These are phyloP conservation scores for Cordilura impudica DNA, from an alignment of 2,888 invertebrate species.

Conservation along the genomic window DNA sequence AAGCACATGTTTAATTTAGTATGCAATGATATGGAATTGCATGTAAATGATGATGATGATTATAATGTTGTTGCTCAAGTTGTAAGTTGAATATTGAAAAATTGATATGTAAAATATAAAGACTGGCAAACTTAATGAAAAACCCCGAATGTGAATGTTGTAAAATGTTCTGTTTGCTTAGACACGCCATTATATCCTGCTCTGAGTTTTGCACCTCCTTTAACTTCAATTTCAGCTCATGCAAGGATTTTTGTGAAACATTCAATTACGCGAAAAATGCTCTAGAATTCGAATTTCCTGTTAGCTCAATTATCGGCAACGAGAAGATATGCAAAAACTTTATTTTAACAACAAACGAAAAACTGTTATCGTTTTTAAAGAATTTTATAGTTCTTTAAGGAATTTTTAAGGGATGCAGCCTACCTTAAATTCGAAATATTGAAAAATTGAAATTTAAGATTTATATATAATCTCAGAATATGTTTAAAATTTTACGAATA, in stretches of 20 bases:
- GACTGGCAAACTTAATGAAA: conserved; percentile 6
- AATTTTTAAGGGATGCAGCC: too few relatives aligned
- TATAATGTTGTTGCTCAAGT: conserved; percentile 40
- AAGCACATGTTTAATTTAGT: conserved; percentile 4
- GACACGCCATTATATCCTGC: conserved; percentile 52
- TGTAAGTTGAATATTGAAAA: conserved; percentile 29
- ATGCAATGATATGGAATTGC: conserved; percentile 32
- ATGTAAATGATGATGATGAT: conserved; percentile 1
- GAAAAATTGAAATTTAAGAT: too few relatives aligned
- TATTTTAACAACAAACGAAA: background rate
- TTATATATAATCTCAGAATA: too few relatives aligned
- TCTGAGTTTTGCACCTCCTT: background rate
- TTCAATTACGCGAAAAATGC: conserved; percentile 16
- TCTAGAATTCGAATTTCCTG: conserved; percentile 39
- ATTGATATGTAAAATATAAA: conserved; percentile 29
- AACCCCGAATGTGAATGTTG: conserved; percentile 8
- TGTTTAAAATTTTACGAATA: too few relatives aligned
- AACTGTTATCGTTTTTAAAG: background rate
- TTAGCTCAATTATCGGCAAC: conserved; percentile 37
- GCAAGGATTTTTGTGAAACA: background rate
- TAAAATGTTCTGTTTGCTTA: conserved; percentile 32
- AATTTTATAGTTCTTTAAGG: background rate
- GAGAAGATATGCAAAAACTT: conserved; percentile 35
- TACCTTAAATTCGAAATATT: too few relatives aligned
- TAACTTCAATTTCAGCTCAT: background rate